These are phyloP conservation scores for Smutsia temminckii DNA, from an alignment of 2,797 vertebrate genomes.

Conservation along the genomic window DNA sequence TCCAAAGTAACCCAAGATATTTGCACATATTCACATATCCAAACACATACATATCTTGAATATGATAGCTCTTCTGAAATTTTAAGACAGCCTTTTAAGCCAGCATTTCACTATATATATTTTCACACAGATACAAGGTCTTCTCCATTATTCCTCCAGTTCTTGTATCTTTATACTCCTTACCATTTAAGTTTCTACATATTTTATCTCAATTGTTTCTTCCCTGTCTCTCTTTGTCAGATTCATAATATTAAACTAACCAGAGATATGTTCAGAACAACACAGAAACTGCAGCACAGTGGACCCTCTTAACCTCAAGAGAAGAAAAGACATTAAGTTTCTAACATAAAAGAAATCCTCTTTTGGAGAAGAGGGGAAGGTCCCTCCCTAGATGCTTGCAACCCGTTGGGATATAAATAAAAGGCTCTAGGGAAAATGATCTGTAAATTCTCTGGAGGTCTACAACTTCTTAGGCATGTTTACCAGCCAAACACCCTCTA, in stretches of 20 bases:
- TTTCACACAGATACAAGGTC: neutral
- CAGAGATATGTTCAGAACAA: too few species aligned
- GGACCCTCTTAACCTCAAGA: neutral
- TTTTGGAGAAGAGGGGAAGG: neutral
- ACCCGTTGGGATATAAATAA: slow-evolving; percentile 21
- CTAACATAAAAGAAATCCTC: neutral
- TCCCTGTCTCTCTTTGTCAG: neutral
- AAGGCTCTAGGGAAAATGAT: neutral
- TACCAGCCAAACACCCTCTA: neutral
- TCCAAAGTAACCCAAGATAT: neutral
- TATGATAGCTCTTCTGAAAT: neutral
- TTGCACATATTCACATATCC: neutral
- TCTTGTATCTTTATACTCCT: neutral
- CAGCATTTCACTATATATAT: neutral
- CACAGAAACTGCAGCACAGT: neutral
- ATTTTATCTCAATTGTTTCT: neutral
- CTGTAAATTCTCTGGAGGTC: neutral
- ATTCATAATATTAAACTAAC: neutral
- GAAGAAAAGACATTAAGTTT: neutral
- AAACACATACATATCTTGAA: neutral
- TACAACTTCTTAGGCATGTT: neutral
- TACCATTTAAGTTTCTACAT: neutral
- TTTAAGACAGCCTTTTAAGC: neutral
- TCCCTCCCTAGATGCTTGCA: neutral
- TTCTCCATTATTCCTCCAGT: neutral